phyloP scores from a whole-genome alignment of 2,797 vertebrate species.

The Cossypha heuglini region DNA sequence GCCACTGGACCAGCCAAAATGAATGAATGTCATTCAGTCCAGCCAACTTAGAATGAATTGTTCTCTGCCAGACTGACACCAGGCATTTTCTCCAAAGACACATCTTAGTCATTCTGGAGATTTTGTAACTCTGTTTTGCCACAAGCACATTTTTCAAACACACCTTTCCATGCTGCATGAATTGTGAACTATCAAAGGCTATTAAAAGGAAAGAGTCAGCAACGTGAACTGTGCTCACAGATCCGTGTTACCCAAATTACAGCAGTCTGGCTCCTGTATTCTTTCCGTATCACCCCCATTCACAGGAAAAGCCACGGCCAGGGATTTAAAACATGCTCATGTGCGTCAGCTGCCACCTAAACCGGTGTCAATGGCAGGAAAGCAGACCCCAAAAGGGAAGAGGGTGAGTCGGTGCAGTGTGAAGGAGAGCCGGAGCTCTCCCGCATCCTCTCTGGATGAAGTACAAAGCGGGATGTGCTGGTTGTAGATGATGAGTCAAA shows the following conservation, averaged over 20 bases:
- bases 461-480: neutral
- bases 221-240: accelerated
- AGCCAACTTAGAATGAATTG: neutral
- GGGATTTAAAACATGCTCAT: neutral
- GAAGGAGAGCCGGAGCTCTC: neutral
- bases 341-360: neutral
- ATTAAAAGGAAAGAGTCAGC: neutral
- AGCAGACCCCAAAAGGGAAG: neutral
- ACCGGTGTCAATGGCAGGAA: neutral
- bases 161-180: neutral
- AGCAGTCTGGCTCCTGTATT: neutral
- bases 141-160: neutral
- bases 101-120: neutral
- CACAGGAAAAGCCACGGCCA: neutral
- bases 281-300: neutral
- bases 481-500: neutral
- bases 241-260: neutral
- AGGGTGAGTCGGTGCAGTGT: neutral
- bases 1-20: neutral
- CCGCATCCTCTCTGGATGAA: neutral
- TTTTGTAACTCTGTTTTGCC: neutral
- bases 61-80: neutral
- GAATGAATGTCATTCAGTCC: too few species aligned
- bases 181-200: neutral
- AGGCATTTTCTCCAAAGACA: neutral